Percentiles rank a stretch among this genome's conserved stretches.
phyloP scores from a whole-genome alignment of 2,888 invertebrate species.

The Acronicta psi region DNA sequence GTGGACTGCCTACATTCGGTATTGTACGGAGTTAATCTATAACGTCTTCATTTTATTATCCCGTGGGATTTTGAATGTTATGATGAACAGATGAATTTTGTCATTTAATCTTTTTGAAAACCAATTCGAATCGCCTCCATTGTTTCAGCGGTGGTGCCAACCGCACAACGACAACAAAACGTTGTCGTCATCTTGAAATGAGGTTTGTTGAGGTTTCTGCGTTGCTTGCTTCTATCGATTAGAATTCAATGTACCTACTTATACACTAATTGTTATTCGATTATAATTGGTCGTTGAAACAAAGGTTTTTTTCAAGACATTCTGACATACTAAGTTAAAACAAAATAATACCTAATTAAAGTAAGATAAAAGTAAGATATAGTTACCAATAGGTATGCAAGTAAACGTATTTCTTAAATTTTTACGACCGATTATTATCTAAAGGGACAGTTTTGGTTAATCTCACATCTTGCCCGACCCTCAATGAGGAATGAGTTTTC shows the following conservation, averaged over 20 bases:
- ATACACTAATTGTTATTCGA: too few species aligned
- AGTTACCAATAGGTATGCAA: background rate
- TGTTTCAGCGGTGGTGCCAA: slow-evolving; percentile 29
- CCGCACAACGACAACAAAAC: slow-evolving; percentile 8
- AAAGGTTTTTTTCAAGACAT: background rate
- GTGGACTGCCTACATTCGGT: slow-evolving; percentile 57
- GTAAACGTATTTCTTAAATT: slow-evolving; percentile 10
- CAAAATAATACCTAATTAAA: too few species aligned
- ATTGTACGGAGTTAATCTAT: slow-evolving; percentile 76
- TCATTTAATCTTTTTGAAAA: slow-evolving; percentile 32
- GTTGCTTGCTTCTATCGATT: too few species aligned
- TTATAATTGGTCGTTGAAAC: too few species aligned
- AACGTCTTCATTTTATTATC: slow-evolving; percentile 81
- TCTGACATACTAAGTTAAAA: too few species aligned
- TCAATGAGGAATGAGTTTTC: slow-evolving; percentile 41
- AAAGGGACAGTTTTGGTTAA: slow-evolving; percentile 14
- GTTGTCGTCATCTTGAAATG: too few species aligned
- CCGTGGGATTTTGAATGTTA: slow-evolving; percentile 76
- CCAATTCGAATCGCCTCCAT: slow-evolving; percentile 16
- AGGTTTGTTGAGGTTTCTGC: too few species aligned
- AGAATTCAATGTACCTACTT: too few species aligned
- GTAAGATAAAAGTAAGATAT: too few species aligned
- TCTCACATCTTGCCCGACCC: slow-evolving; percentile 40
- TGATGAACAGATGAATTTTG: slow-evolving; percentile 54
- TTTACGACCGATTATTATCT: slow-evolving; percentile 12